These are phyloP conservation scores for Catharus fuscescens DNA, from an alignment of 2,113 vertebrate species.

Conservation along the genomic window DNA sequence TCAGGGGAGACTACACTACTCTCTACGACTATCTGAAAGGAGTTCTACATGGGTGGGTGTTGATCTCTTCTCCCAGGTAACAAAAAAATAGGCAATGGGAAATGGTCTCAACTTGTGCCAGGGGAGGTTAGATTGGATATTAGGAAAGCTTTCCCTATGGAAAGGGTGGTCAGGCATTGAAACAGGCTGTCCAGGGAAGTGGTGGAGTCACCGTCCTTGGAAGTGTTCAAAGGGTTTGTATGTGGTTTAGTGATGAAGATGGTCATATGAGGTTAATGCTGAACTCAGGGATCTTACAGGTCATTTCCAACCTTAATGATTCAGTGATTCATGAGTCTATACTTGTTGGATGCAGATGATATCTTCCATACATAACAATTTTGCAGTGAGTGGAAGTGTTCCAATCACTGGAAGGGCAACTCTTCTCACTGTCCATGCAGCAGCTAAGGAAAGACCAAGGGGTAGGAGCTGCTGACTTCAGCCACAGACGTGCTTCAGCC, in stretches of 20 bases:
- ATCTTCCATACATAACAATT: rapidly evolving
- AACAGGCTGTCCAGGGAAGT: background rate
- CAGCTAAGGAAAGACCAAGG: background rate
- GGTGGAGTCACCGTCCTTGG: background rate
- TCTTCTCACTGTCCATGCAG: background rate
- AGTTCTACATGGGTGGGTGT: background rate
- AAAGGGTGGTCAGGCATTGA: background rate
- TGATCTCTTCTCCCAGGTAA: background rate
- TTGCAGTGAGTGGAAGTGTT: background rate
- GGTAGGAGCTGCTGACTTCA: background rate
- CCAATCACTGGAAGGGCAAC: background rate
- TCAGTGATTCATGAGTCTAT: background rate
- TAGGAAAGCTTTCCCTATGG: background rate
- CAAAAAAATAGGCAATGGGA: background rate
- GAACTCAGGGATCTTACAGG: background rate
- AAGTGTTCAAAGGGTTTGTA: background rate
- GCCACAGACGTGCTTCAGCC: background rate
- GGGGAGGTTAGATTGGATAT: background rate
- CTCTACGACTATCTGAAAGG: background rate
- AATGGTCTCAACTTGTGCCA: background rate
- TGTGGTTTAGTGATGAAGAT: background rate
- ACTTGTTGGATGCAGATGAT: background rate
- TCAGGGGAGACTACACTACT: background rate
- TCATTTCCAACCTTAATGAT: background rate
- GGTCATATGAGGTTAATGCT: background rate